A percentile compares a stretch with the other conserved stretches of the same genome.
phyloP scores from a whole-genome alignment of 2,113 vertebrate species.

The Scytalopus superciliaris region DNA sequence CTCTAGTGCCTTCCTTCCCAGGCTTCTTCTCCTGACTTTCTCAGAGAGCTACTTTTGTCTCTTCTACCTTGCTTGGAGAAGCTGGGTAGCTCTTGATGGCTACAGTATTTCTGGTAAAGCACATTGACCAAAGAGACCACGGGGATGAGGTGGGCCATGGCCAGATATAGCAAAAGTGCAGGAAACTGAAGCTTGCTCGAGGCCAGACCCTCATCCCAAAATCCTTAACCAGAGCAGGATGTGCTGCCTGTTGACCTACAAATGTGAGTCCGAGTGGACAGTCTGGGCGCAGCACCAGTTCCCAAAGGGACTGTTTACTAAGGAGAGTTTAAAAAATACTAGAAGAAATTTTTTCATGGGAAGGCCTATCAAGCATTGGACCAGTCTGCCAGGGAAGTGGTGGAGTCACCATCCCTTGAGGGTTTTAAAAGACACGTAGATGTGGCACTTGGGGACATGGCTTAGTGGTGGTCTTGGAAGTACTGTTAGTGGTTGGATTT shows the following conservation, averaged over 20 bases:
- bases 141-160: not conserved
- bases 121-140: not conserved
- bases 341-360: not conserved
- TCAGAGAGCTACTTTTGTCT: not conserved
- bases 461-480: not conserved
- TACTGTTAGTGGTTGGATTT: not conserved
- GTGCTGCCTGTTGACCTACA: not conserved
- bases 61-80: not conserved
- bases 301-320: not conserved
- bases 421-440: not conserved
- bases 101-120: not conserved
- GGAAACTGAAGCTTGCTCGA: not conserved
- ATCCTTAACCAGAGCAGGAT: not conserved
- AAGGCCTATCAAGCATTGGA: not conserved
- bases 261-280: not conserved
- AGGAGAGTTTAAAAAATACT: not conserved
- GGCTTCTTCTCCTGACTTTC: not conserved
- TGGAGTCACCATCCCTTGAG: not conserved
- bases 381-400: not conserved
- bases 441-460: not conserved
- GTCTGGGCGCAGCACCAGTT: not conserved
- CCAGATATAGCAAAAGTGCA: rapidly evolving
- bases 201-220: rapidly evolving
- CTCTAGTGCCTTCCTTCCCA: not conserved
- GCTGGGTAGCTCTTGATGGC: not conserved